Base-by-base conservation (phyloP, 2,888 invertebrate genomes). In the Parapristionchus giblindavisi region DNA sequence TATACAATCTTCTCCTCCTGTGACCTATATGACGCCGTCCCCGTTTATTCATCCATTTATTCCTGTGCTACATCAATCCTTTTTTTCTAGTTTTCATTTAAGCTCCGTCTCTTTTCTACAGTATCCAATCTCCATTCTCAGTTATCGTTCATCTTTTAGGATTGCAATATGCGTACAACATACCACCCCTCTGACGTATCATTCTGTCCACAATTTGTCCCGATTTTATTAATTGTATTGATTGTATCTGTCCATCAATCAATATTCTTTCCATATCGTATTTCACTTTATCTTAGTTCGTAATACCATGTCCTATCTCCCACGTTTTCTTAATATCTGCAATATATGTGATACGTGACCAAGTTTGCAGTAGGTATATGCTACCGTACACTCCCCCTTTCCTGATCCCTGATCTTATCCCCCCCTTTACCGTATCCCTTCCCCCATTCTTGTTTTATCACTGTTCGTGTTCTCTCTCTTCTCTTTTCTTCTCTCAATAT, bases 221-320 rank as follows among this genome's bases (percentile, higher is more conserved):
- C 43, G 29, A 14, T 17, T 43, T 65, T 40, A 43, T 40, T 27
- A 43, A 54, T 29, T 65, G 29, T 29, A 65, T 65, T 36, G 63
- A 65, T 65, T n/a, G 3, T 29, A 27, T 40, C 40, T 32, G 40
- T 32, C 43, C 63, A 4, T 14, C 63, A 40, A 38, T 8, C 36
- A 38, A n/a, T 32, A 8, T 43, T 36, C n/a, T n/a, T 11, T 29
- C 17, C 29, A 29, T 40, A 65, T 65, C 40, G 17, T 40, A 63
- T 63, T 63, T 40, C 63, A 63, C 43, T 63, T 63, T 65, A 27
- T 29, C n/a, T 43, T 43, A 65, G 29, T 65, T 65, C 63, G 63
- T 65, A 65, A 65, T 65, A 65, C 43, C 56, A 56, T 56, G 40
- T 40, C 43, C 63, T 65, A 43, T 29, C 29, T 1, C 63, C 63